Percentiles rank a stretch among this genome's conserved stretches.
These are phyloP conservation scores for Hemithea aestivaria DNA, from an alignment of 2,888 invertebrate species.

Conservation along the genomic window DNA sequence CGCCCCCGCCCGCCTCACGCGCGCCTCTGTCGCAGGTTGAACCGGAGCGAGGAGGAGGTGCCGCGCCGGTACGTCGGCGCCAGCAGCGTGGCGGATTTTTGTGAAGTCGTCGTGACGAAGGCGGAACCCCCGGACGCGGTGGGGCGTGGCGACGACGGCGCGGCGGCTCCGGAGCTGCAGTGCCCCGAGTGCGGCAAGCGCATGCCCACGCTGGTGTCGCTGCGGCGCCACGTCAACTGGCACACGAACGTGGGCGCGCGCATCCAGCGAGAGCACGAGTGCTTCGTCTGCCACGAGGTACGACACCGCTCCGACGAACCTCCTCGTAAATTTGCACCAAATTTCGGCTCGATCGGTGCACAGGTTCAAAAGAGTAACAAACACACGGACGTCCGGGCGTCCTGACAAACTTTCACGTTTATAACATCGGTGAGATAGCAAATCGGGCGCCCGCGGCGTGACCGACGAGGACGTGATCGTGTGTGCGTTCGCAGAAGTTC, in stretches of 20 bases:
- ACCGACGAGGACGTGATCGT: too few relatives aligned
- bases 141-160: too few relatives aligned
- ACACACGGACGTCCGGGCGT: too few relatives aligned
- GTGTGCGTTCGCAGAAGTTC: slow-evolving; percentile 63
- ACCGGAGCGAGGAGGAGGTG: slow-evolving; percentile 36
- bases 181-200: slow-evolving; percentile 69
- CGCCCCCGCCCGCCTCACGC: background rate
- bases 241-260: slow-evolving; percentile 63
- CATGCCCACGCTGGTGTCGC: slow-evolving; percentile 62
- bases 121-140: slow-evolving; percentile 69
- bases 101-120: slow-evolving; percentile 78
- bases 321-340: too few relatives aligned
- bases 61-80: slow-evolving; percentile 28
- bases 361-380: too few relatives aligned
- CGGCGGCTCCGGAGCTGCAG: slow-evolving; percentile 60
- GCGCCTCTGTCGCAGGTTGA: slow-evolving; percentile 30
- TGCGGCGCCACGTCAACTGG: slow-evolving; percentile 71
- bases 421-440: too few relatives aligned
- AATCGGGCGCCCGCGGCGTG: too few relatives aligned
- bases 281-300: slow-evolving; percentile 71
- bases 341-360: too few relatives aligned
- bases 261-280: slow-evolving; percentile 57
- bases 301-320: too few relatives aligned
- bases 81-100: slow-evolving; percentile 74
- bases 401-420: too few relatives aligned